Base-by-base conservation (phyloP, 2,113 vertebrate genomes). In the Dissostichus mawsoni region DNA sequence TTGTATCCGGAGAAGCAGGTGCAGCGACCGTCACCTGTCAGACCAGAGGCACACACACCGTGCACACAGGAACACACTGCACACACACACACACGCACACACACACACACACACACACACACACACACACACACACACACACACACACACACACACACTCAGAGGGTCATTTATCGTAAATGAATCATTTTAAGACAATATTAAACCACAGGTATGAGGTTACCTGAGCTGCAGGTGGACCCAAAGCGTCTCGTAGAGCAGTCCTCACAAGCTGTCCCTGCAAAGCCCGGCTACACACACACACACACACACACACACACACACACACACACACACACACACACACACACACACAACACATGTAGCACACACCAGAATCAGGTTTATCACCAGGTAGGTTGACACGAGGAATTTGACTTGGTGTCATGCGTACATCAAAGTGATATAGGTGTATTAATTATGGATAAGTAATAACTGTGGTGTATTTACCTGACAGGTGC, bases 211-310 rank as follows among this genome's bases (percentile, higher is more conserved):
- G 33, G 33, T 36, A 36, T 36, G 33, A 36, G 33, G 44, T 81
- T 87, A 99, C 98, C 96, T 87, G 95, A 95, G 45, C 86, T 90
- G 61, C 98, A 98, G 72, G 84, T 84, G 69, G 93, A 78, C 4
- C 97, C 97, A n/a, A 96, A 99, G 4, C 94, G 80, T 56, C 92
- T 92, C n/a, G 94, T 65, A 14, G 84, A 78, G 77, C 98, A 99
- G 53, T 89, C 94, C 92, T 99, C 97, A 93, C 98, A 99, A n/a
- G 96, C 96, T 2, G 94, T 96, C 16, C 98, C 98, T 36, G 84
- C 80, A 92, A 97, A 99, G 6, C 93, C 94, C 67, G 81, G 84
- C 98, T 99, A 88, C 20, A 20, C 20, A 20, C 20, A 20, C 20
- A 20, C 20, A 20, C 20, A 20, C 20, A 20, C 20, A 20, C 16